Evolutionary conservation across 1,140 invertebrate genomes (phyloP).

Genomic region (Drosophila leontia): DNA sequence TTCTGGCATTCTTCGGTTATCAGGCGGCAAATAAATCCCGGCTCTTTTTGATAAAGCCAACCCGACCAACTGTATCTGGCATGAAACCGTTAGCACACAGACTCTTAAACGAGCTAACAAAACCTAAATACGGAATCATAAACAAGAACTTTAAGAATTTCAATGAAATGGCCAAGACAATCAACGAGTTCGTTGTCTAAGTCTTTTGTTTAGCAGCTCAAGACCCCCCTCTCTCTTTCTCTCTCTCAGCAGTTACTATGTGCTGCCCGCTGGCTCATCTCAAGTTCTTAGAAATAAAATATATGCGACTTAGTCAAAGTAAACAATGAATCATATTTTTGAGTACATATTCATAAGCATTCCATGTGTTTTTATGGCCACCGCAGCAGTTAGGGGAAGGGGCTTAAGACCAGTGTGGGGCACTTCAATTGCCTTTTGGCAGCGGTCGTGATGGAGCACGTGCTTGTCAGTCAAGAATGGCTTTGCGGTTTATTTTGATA

Average conservation of each 20-base stretch:
- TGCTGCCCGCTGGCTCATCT: constrained; percentile 32
- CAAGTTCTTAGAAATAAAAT: constrained; percentile 51
- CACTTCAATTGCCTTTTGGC: constrained; percentile 56
- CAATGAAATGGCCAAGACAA: constrained; percentile 61
- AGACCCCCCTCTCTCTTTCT: background rate
- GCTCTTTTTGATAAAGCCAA: constrained; percentile 15
- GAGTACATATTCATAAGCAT: constrained; percentile 32
- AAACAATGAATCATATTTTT: constrained; percentile 68
- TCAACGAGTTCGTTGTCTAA: constrained; percentile 71
- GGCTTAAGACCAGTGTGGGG: constrained; percentile 16
- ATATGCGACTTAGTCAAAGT: constrained; percentile 20
- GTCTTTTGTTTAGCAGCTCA: constrained; percentile 63
- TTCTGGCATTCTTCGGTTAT: constrained; percentile 64
- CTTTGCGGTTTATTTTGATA: constrained; percentile 51
- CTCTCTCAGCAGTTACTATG: background rate
- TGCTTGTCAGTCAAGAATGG: constrained; percentile 57
- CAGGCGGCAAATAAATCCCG: constrained; percentile 25
- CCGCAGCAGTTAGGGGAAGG: constrained; percentile 15
- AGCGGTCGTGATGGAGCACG: constrained; percentile 53
- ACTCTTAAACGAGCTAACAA: constrained; percentile 30
- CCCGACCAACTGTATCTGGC: constrained; percentile 54
- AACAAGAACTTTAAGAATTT: constrained; percentile 56
- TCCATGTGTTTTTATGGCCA: constrained; percentile 23
- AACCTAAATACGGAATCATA: constrained; percentile 27
- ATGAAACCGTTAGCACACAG: constrained; percentile 53